phyloP scores from a whole-genome alignment of 2,888 invertebrate genomes.

The Acanthosoma haemorrhoidale region DNA sequence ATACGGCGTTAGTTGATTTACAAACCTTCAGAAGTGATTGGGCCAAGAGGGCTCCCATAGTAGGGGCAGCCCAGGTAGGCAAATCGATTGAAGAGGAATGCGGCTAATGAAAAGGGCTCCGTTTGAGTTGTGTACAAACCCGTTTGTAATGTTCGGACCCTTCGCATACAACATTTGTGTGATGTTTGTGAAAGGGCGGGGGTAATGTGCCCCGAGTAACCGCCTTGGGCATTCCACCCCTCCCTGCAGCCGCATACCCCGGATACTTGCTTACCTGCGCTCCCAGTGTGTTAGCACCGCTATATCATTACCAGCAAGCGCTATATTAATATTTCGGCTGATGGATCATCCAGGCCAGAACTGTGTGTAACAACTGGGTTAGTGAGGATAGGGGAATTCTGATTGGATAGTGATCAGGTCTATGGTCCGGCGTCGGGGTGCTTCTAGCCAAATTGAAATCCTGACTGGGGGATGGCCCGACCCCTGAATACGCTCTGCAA shows the following conservation, averaged over 20 bases:
- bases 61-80: too few species aligned
- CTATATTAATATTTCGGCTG: neutral
- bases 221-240: neutral
- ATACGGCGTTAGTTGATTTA: too few species aligned
- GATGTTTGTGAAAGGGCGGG: conserved; percentile 10
- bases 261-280: neutral
- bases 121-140: neutral
- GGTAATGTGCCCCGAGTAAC: neutral
- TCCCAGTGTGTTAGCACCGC: neutral
- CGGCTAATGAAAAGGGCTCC: neutral
- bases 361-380: neutral
- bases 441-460: too few species aligned
- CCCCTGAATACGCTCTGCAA: too few species aligned
- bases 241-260: neutral
- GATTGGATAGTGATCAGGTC: too few species aligned
- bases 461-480: too few species aligned
- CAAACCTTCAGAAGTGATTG: neutral
- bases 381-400: neutral
- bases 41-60: neutral
- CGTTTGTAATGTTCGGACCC: neutral
- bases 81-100: conserved; percentile 10
- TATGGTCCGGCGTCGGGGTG: too few species aligned
- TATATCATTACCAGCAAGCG: neutral
- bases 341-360: too few species aligned
- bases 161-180: neutral